Evolutionary conservation across 2,113 vertebrate species (phyloP).

Genomic region (Capreolus pygargus): DNA sequence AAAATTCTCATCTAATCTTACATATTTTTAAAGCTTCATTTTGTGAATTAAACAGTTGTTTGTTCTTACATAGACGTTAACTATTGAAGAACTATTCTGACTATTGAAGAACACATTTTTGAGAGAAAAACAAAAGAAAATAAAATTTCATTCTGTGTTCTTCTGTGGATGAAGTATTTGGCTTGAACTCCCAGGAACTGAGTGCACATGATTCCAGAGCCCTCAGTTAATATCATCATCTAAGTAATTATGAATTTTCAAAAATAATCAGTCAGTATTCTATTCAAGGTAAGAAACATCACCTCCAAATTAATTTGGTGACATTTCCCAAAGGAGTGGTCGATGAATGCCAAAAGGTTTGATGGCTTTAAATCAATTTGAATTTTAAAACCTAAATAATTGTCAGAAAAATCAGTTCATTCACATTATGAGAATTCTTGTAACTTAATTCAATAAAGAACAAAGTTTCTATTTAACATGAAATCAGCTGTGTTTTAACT

Average conservation of each 20-base stretch:
- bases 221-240: not conserved
- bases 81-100: not conserved
- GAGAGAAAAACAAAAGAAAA: not conserved
- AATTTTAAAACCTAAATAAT: conserved; percentile 17
- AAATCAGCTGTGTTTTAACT: not conserved
- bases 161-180: not conserved
- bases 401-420: not conserved
- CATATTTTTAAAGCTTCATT: not conserved
- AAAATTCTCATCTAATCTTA: conserved; percentile 1
- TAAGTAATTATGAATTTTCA: not conserved
- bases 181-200: not conserved
- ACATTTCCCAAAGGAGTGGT: not conserved
- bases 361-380: not conserved
- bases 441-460: not conserved
- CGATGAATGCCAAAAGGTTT: not conserved
- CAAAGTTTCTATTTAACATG: not conserved
- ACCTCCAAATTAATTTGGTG: not conserved
- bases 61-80: not conserved
- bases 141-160: not conserved
- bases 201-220: not conserved
- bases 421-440: not conserved
- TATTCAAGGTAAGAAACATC: not conserved
- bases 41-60: not conserved
- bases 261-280: not conserved
- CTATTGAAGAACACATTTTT: not conserved